phyloP scores from a whole-genome alignment of 1,140 invertebrate species.

The Sinella curviseta region DNA sequence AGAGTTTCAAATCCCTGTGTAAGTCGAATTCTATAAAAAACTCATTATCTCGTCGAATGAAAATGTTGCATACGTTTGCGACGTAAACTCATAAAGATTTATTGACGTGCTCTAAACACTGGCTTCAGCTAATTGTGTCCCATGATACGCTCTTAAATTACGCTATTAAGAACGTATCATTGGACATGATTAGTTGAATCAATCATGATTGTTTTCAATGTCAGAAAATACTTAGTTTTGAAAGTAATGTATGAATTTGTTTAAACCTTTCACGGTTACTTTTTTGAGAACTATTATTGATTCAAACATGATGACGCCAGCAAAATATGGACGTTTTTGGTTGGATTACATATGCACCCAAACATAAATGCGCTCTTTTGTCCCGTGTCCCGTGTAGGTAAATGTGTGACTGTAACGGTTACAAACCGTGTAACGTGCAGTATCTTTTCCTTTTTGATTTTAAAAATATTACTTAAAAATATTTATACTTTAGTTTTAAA shows the following conservation, averaged over 20 bases:
- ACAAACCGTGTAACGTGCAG: not conserved
- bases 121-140: not conserved
- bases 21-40: conserved; percentile 53
- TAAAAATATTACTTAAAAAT: no score
- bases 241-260: not conserved
- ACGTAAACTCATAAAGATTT: not conserved
- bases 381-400: conserved; percentile 3
- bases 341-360: not conserved
- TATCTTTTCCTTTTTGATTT: not conserved
- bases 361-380: not conserved
- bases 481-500: not conserved
- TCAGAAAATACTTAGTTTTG: conserved; percentile 14
- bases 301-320: not conserved
- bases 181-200: not conserved
- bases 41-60: not conserved
- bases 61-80: not conserved
- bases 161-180: conserved; percentile 4
- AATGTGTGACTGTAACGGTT: not conserved
- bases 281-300: not conserved
- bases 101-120: conserved; percentile 25
- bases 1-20: conserved; percentile 68
- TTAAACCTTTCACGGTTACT: not conserved
- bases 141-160: not conserved
- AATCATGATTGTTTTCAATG: not conserved
- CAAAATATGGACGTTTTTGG: not conserved